phyloP scores from a whole-genome alignment of 30 jellyfish, hydroid and myxozoan genomes.

The Chrysaora quinquecirrha region DNA sequence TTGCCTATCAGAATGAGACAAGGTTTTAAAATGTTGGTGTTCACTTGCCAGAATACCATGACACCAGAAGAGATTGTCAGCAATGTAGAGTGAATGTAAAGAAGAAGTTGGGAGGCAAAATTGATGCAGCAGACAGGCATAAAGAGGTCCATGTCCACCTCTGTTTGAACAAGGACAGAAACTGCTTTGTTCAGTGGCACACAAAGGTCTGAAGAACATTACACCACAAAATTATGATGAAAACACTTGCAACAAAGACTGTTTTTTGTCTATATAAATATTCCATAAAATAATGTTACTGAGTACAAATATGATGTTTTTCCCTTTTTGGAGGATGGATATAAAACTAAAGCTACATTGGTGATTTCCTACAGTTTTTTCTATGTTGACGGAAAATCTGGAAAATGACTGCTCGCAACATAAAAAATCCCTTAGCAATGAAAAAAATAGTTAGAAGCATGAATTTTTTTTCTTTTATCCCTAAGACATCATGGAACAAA shows the following conservation, averaged over 20 bases:
- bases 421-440: neutral
- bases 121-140: neutral
- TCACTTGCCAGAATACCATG: neutral
- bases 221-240: neutral
- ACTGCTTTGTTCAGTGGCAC: neutral
- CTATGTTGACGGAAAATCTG: neutral
- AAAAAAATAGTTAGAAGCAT: neutral
- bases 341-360: neutral
- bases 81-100: neutral
- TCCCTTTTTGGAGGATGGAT: neutral
- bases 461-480: neutral
- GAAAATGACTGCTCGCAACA: neutral
- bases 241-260: neutral
- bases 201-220: constrained; percentile 1
- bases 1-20: constrained; percentile 11
- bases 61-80: neutral
- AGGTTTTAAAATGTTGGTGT: constrained; percentile 19
- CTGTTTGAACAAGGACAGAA: neutral
- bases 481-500: neutral
- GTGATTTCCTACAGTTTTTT: neutral
- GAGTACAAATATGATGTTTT: neutral
- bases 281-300: neutral
- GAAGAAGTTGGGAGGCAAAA: constrained; percentile 4
- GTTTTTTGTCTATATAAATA: neutral
- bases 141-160: neutral